Conservation (phyloP, 2,888 invertebrate species). For the Hydrotaea cyrtoneurina region DNA sequence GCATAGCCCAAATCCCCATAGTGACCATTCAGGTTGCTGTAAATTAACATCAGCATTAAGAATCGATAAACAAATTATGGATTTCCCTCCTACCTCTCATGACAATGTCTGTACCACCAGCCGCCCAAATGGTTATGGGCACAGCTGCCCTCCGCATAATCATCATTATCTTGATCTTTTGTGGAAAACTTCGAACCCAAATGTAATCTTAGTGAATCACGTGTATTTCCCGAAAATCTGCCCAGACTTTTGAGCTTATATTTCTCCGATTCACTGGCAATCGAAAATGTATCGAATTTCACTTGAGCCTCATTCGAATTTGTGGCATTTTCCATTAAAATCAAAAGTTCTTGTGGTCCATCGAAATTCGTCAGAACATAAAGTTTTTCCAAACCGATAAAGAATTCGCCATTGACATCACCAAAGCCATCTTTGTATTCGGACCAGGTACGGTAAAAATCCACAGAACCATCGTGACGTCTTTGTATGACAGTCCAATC, state of each 20-base stretch:
- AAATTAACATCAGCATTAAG: neutral
- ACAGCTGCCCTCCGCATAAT: neutral
- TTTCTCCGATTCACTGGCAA: conserved; percentile 20
- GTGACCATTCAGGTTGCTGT: conserved; percentile 86
- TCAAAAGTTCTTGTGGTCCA: conserved; percentile 24
- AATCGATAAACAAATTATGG: neutral
- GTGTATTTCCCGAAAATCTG: neutral
- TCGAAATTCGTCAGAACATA: conserved; percentile 17
- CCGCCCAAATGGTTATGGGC: neutral
- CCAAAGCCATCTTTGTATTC: conserved; percentile 49
- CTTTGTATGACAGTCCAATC: conserved; percentile 48
- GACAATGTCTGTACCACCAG: conserved; percentile 18
- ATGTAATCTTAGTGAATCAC: conserved; percentile 15
- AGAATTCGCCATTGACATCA: conserved; percentile 13
- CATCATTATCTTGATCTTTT: conserved; percentile 30
- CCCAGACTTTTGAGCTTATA: neutral
- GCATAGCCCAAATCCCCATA: conserved; percentile 81
- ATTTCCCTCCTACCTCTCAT: neutral
- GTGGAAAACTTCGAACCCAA: conserved; percentile 23
- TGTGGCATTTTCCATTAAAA: conserved; percentile 27
- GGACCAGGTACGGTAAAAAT: conserved; percentile 45
- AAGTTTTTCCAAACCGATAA: conserved; percentile 20
- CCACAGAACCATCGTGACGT: conserved; percentile 30
- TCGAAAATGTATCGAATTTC: conserved; percentile 5
- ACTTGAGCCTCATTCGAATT: neutral